These are phyloP conservation scores for Tachycineta bicolor DNA, from an alignment of 2,113 vertebrate species.

Conservation along the genomic window DNA sequence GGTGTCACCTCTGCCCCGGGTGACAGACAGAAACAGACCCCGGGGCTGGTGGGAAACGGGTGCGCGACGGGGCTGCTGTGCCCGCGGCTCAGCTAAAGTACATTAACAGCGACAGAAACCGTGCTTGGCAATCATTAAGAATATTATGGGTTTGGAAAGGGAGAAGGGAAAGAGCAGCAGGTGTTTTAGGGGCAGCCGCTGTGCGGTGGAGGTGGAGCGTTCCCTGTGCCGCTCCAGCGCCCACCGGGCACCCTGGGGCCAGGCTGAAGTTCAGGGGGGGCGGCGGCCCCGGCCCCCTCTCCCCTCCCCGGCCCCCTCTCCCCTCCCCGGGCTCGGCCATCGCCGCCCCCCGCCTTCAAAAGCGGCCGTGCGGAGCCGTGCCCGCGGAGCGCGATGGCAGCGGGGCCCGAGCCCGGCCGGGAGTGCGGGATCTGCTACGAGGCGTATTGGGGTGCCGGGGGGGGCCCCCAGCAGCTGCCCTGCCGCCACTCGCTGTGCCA, in stretches of 20 bases:
- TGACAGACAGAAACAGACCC: background rate
- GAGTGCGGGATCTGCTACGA: conserved; percentile 71
- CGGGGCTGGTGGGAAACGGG: background rate
- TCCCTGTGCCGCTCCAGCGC: background rate
- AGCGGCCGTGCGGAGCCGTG: rapidly evolving
- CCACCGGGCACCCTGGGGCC: background rate
- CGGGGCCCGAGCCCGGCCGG: background rate
- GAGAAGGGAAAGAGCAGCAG: too few relatives aligned
- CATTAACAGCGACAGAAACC: rapidly evolving
- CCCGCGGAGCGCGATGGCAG: background rate
- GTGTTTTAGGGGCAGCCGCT: background rate
- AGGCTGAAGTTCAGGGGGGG: background rate
- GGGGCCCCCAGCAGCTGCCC: conserved; percentile 24
- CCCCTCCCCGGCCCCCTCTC: background rate
- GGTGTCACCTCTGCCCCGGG: background rate
- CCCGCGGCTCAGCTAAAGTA: rapidly evolving
- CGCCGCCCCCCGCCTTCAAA: background rate
- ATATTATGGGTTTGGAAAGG: rapidly evolving
- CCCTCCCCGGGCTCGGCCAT: background rate
- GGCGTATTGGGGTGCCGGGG: background rate
- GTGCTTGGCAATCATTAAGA: rapidly evolving
- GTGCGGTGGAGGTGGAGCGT: background rate
- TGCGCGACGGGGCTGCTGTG: rapidly evolving
- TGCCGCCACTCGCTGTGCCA: conserved; percentile 62
- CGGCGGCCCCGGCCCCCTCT: background rate